Evolutionary conservation across 2,888 invertebrate species (phyloP).

Genomic region (Hyles lineata): DNA sequence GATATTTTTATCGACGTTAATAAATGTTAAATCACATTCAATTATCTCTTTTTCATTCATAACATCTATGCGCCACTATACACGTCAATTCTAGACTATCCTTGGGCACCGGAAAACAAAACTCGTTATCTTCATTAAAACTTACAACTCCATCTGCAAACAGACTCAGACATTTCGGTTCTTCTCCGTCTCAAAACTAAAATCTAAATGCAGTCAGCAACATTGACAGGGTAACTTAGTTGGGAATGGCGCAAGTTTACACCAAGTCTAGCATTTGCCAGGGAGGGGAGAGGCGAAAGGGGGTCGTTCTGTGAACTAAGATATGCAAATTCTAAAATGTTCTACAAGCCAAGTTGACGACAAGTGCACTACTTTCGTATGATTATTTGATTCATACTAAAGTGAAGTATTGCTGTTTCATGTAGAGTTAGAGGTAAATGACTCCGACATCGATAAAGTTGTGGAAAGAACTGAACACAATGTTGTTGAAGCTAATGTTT

Average conservation of each 20-base stretch:
- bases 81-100: neutral
- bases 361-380: slow-evolving; percentile 25
- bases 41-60: too few species aligned
- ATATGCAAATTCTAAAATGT: slow-evolving; percentile 54
- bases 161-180: slow-evolving; percentile 5
- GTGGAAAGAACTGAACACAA: neutral
- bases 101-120: neutral
- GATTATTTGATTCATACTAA: slow-evolving; percentile 5
- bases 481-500: too few species aligned
- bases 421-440: neutral
- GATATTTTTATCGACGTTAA: too few species aligned
- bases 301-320: slow-evolving; percentile 42
- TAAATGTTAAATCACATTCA: too few species aligned
- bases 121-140: neutral
- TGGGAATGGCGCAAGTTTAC: slow-evolving; percentile 26
- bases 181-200: slow-evolving; percentile 11
- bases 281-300: too few species aligned
- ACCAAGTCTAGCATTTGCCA: slow-evolving; percentile 31
- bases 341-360: slow-evolving; percentile 35
- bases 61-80: neutral
- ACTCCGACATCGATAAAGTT: neutral
- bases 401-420: too few species aligned
- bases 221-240: slow-evolving; percentile 20
- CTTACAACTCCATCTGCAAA: neutral
- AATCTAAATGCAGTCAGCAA: slow-evolving; percentile 25